Conservation (phyloP, 2,888 invertebrate species). For the Stictocephala bisonia region DNA sequence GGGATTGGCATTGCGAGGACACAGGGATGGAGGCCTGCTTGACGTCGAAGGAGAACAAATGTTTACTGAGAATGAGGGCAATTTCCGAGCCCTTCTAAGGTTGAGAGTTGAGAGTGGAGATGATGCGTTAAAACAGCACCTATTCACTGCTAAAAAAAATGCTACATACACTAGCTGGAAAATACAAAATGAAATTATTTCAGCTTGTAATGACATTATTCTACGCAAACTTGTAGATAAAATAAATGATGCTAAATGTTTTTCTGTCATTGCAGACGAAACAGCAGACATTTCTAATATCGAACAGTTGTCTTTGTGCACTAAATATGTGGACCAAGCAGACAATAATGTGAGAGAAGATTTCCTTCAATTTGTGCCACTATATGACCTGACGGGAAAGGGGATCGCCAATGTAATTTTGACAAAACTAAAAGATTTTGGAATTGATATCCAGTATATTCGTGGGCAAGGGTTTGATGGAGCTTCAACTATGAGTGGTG, state of each 20-base stretch:
- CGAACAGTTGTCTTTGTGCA: slow-evolving; percentile 19
- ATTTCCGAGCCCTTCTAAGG: too few species aligned
- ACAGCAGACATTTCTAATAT: neutral
- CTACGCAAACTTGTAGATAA: slow-evolving; percentile 9
- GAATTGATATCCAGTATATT: neutral
- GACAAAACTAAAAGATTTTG: slow-evolving; percentile 7
- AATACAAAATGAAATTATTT: slow-evolving; percentile 24
- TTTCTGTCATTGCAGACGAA: slow-evolving; percentile 19
- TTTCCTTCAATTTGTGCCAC: neutral
- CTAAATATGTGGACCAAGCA: neutral
- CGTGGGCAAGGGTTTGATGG: slow-evolving; percentile 23
- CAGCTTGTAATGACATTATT: slow-evolving; percentile 8
- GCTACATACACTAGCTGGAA: neutral
- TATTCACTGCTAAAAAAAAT: slow-evolving; percentile 5
- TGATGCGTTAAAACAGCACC: neutral
- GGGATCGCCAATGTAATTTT: neutral
- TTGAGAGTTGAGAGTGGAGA: neutral
- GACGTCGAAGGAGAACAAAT: too few species aligned
- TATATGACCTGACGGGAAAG: slow-evolving; percentile 20
- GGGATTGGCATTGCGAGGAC: too few species aligned
- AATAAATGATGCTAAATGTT: slow-evolving; percentile 31
- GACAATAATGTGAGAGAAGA: neutral
- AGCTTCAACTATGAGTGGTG: slow-evolving; percentile 15
- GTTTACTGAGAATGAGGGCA: too few species aligned
- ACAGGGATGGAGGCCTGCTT: too few species aligned